phyloP scores from a whole-genome alignment of 1,140 invertebrate genomes.

The Trichomalopsis sarcophagae region DNA sequence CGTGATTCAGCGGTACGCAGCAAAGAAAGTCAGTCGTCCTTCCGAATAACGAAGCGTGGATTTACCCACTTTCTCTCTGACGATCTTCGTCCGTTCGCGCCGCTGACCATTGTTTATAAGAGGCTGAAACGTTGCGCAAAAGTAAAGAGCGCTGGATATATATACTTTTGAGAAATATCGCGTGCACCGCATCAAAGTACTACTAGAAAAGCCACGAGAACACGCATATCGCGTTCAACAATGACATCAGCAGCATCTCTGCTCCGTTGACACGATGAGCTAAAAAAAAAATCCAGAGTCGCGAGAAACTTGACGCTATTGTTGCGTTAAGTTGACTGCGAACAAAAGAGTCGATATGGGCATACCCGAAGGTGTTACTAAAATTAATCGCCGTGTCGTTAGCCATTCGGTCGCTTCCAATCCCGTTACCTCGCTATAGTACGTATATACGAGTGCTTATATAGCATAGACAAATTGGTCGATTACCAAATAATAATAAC shows the following conservation, averaged over 20 bases:
- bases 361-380: not conserved
- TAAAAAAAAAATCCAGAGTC: not conserved
- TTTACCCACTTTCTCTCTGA: constrained; percentile 52
- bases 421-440: not conserved
- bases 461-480: not conserved
- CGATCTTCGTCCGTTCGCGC: not conserved
- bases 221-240: too few species aligned
- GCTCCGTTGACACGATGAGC: too few species aligned
- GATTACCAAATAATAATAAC: constrained; percentile 22
- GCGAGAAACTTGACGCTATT: not conserved
- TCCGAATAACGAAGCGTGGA: constrained; percentile 23
- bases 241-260: too few species aligned
- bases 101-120: not conserved
- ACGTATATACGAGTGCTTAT: too few species aligned
- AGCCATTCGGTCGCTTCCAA: too few species aligned
- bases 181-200: too few species aligned
- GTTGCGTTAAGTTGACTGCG: not conserved
- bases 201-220: too few species aligned
- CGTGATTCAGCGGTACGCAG: constrained; percentile 28
- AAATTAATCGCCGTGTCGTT: not conserved
- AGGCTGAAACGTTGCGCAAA: not conserved
- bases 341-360: not conserved
- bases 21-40: constrained; percentile 40
- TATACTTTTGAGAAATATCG: too few species aligned
- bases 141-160: too few species aligned